phyloP scores from a whole-genome alignment of 2,888 invertebrate genomes.

The Dynastes maya region DNA sequence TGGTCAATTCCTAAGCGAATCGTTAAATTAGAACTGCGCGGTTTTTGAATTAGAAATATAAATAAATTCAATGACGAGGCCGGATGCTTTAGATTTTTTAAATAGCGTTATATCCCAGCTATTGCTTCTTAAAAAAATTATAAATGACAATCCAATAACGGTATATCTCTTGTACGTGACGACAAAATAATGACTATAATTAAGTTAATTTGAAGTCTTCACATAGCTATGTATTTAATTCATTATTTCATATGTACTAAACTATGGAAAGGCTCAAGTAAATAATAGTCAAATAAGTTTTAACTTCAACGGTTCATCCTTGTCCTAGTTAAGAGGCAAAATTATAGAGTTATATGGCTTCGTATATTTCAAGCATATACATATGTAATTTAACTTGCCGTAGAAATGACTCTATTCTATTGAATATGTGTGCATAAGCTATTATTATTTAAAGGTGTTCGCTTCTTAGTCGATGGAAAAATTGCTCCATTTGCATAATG shows the following conservation, averaged over 20 bases:
- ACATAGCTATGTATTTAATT: too few relatives aligned
- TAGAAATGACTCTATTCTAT: too few relatives aligned
- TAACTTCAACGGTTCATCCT: slow-evolving; percentile 16
- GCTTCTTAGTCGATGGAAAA: not conserved
- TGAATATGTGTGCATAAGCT: too few relatives aligned
- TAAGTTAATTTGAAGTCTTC: not conserved
- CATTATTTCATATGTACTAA: too few relatives aligned
- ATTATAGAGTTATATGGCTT: not conserved
- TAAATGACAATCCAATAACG: too few relatives aligned
- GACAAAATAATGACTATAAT: slow-evolving; percentile 7
- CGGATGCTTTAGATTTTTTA: not conserved
- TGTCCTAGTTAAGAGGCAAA: slow-evolving; percentile 28
- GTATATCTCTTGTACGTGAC: not conserved
- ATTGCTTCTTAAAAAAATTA: too few relatives aligned
- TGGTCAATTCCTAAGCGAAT: too few relatives aligned
- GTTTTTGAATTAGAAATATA: not conserved
- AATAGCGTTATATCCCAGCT: not conserved
- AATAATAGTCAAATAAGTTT: slow-evolving; percentile 22
- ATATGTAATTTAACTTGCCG: too few relatives aligned
- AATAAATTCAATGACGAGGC: slow-evolving; percentile 11
- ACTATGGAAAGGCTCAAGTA: not conserved
- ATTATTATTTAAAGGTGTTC: not conserved
- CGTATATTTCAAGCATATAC: not conserved
- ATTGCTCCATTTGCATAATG: slow-evolving; percentile 5
- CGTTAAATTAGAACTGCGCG: not conserved